Evolutionary conservation across 2,888 invertebrate species (phyloP), one percentile per base, ranked within the genome.

Genomic region (Asteroscopus sphinx): DNA sequence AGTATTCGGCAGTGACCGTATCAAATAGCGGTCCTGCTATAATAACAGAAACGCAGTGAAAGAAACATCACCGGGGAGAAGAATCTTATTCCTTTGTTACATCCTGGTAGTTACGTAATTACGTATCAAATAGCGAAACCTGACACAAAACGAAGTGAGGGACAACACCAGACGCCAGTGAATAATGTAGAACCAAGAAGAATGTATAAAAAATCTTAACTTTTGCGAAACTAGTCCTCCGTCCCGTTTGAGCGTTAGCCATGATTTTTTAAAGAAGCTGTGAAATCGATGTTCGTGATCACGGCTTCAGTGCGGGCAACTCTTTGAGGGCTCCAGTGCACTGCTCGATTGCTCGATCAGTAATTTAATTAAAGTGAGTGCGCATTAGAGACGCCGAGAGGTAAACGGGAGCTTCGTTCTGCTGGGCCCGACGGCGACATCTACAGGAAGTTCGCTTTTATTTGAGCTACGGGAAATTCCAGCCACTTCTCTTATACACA

Each of bases 361-460:
- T 89, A 90, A 91, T 91, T 90, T 87, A 89, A 92, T 92, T 91
- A 91, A 88, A 87, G 68, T 77, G 80, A 88, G 84, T 83, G 81
- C 74, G 81, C 84, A 84, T 90, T 87, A 83, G 74, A 78, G 79
- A 86, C 82, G 80, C 82, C 75, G 61, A 79, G 78, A 84, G 77
- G 86, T 83, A 83, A 86, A 87, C 77, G 79, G 69, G 75, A 85
- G 81, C 70, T 81, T 74, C 70, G 68, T 76, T 83, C 75, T 74
- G 58, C 76, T 66, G 65, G 70, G 75, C 68, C 60, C 68, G 61
- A 57, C 57, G 61, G 66, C 65, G 57, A 55, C 56, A 65, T 80
- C 77, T 68, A 68, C 49, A 35, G 51, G 70, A 73, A 82, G 74
- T 76, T 76, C 47, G 53, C 51, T 79, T 79, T 82, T 82, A 82